Evolutionary conservation across 2,797 vertebrate genomes (phyloP), one percentile per base, ranked within the genome.

Genomic region (Tolypeutes matacus): DNA sequence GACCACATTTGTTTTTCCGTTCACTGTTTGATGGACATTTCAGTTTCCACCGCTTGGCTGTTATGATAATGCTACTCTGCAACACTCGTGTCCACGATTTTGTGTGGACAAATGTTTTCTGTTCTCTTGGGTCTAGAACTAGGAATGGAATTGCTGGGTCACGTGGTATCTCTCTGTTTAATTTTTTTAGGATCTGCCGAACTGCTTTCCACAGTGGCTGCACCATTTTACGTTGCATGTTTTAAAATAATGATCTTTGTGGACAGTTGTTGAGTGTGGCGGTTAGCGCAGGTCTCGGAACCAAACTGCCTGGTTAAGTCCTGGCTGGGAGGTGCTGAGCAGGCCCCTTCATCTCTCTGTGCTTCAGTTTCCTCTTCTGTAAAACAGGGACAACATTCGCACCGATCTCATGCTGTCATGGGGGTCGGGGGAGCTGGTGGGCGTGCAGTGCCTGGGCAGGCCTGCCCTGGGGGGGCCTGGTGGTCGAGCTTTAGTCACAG

Each of bases 1-100:
- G 12, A 31, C 34, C 46, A 1, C 0, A 0, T 4, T 7, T 5
- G 10, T 34, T 3, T 34, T 7, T 49, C 29, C 36, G 2, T 15
- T 3, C 58, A 7, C n/a, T 14, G 11, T 1, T 17, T 8, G 12
- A 31, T 34, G 29, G n/a, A 65, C 42, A 53, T 12, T 53, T 27
- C 36, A 18, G 9, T 60, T 42, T 20, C 34, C 0, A 4, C 21
- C 2, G 5, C 9, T 46, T 2, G 46, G 46, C 7, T 46, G 8
- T 46, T 9, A 9, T 5, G 46, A 46, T 46, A 9, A 10, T 21
- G 31, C 31, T 56, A 11, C 64, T 64, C 18, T 31, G 42, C 62
- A n/a, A 64, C 34, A 18, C 9, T 18, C 12, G 17, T 3, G 31
- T 49, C 9, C 1, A 23, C 4, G 51, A 46, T 25, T 80, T 58